A percentile compares a stretch with the other conserved stretches of the same genome.
phyloP scores from a whole-genome alignment of 1,140 invertebrate genomes.

The Zeugodacus cucurbitae region DNA sequence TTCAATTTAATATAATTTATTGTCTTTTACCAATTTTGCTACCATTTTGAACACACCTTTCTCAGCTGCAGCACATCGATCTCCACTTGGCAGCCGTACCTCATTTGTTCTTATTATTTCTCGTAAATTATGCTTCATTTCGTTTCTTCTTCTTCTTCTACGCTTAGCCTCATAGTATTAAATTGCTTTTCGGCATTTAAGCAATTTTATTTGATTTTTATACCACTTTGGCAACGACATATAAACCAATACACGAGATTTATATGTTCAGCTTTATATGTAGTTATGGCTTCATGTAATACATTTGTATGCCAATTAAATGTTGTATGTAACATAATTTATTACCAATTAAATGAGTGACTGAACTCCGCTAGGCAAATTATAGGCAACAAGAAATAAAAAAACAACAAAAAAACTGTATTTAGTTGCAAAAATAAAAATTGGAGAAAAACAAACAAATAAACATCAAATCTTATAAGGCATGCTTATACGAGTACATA shows the following conservation, averaged over 20 bases:
- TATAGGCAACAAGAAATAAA: background rate
- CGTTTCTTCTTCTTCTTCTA: background rate
- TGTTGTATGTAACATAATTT: conserved; percentile 38
- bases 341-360: conserved; percentile 32
- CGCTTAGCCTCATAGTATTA: background rate
- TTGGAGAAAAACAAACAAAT: background rate
- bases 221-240: background rate
- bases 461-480: background rate
- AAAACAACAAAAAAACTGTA: background rate
- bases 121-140: background rate
- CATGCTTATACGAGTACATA: background rate
- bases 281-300: background rate
- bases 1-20: conserved; percentile 19
- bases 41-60: conserved; percentile 23
- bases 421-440: background rate
- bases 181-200: conserved; percentile 37
- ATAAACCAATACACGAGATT: background rate
- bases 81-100: conserved; percentile 9
- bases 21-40: conserved; percentile 26
- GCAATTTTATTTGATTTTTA: conserved; percentile 16
- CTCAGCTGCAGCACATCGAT: conserved; percentile 5
- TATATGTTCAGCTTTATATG: background rate
- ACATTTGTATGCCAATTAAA: conserved; percentile 35
- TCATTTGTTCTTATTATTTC: conserved; percentile 8
- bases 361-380: conserved; percentile 16